Percentiles rank a stretch among this genome's conserved stretches.
Conservation (phyloP, 2,797 vertebrate genomes). For the Spinus pinus region DNA sequence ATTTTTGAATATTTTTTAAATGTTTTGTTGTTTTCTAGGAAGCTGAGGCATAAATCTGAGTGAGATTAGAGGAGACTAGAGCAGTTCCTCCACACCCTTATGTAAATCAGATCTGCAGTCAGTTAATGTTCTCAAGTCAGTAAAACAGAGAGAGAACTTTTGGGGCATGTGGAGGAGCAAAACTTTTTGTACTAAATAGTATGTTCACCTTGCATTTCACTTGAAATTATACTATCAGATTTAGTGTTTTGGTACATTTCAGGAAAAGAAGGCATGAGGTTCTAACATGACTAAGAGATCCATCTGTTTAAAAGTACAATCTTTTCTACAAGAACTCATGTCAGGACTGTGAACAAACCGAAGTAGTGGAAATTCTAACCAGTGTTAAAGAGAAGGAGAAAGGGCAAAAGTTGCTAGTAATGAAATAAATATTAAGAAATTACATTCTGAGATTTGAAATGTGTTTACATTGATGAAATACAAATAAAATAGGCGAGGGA, state of each 20-base stretch:
- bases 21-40: not conserved
- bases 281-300: not conserved
- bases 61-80: not conserved
- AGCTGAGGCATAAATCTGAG: not conserved
- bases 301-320: not conserved
- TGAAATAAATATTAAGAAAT: not conserved
- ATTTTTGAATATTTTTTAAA: not conserved
- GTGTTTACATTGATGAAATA: not conserved
- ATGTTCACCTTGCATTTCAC: not conserved
- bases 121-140: not conserved
- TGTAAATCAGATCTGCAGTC: fast-evolving
- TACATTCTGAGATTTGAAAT: not conserved
- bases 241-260: not conserved
- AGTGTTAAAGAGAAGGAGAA: not conserved
- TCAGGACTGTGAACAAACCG: not conserved
- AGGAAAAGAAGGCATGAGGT: not conserved
- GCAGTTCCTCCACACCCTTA: not conserved
- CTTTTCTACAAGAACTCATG: not conserved
- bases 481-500: not conserved
- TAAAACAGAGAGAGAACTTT: not conserved
- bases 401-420: not conserved
- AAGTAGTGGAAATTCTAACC: not conserved
- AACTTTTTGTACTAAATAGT: not conserved
- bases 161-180: not conserved
- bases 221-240: not conserved